These are phyloP conservation scores for Helogale parvula DNA, from an alignment of 2,113 vertebrate species.

Conservation along the genomic window DNA sequence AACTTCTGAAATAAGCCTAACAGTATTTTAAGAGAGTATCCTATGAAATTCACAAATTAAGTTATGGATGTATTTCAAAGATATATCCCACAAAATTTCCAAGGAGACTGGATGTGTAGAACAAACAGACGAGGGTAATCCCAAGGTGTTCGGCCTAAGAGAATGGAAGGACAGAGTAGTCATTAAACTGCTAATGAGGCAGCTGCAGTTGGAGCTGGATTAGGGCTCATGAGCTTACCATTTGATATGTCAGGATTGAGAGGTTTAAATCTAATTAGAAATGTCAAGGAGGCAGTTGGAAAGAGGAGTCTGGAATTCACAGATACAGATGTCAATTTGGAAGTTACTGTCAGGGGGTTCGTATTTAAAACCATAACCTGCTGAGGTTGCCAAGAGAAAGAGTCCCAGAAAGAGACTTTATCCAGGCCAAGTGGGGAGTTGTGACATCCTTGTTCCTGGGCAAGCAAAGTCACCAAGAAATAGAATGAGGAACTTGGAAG, in stretches of 20 bases:
- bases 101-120: background rate
- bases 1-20: slow-evolving; percentile 18
- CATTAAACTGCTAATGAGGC: background rate
- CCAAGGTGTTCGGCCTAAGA: background rate
- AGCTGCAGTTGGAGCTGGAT: background rate
- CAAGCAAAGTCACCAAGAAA: background rate
- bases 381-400: background rate
- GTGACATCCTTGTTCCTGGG: background rate
- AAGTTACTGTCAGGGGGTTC: background rate
- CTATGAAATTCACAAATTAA: background rate
- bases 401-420: background rate
- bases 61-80: background rate
- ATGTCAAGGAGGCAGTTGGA: background rate
- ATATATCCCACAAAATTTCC: background rate
- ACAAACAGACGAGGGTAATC: background rate
- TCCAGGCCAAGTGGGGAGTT: background rate
- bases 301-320: background rate
- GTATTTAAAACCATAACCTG: background rate
- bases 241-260: background rate
- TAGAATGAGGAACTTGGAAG: background rate
- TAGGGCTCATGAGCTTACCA: background rate
- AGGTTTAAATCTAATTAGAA: background rate
- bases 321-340: background rate
- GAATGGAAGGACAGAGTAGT: background rate
- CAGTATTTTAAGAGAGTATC: background rate